Conservation (phyloP, 2,113 vertebrate species). For the Perca schrenkii region DNA sequence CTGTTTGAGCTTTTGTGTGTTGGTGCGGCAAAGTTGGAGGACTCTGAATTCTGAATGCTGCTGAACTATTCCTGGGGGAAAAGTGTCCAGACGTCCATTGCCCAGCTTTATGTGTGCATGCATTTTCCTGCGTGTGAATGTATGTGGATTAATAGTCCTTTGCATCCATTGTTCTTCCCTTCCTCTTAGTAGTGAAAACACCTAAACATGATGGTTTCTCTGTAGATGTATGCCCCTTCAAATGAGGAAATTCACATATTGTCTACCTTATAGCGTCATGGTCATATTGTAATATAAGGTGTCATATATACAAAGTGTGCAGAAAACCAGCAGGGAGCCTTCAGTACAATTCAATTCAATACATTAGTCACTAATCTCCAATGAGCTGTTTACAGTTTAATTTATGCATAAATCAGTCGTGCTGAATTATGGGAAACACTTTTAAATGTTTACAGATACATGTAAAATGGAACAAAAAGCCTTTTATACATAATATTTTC, state of each 20-base stretch:
- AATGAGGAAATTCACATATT: slow-evolving; percentile 13
- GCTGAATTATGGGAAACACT: slow-evolving; percentile 67
- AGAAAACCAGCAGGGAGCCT: slow-evolving; percentile 45
- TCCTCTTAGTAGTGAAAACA: neutral
- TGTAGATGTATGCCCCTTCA: neutral
- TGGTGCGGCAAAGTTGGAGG: slow-evolving; percentile 21
- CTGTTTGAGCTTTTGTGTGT: slow-evolving; percentile 46
- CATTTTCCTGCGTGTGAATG: neutral
- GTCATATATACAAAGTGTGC: slow-evolving; percentile 57
- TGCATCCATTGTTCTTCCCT: neutral
- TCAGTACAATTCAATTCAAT: slow-evolving; percentile 58
- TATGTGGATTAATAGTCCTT: slow-evolving; percentile 10
- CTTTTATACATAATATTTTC: slow-evolving; percentile 64
- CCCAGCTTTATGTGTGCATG: slow-evolving; percentile 26
- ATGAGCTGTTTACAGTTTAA: slow-evolving; percentile 74
- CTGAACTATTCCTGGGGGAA: slow-evolving; percentile 40
- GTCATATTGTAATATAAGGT: slow-evolving; percentile 41
- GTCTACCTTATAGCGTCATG: slow-evolving; percentile 43
- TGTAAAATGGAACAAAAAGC: slow-evolving; percentile 64
- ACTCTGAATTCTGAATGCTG: slow-evolving; percentile 41
- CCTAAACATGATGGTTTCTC: slow-evolving; percentile 20
- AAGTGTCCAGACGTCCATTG: slow-evolving; percentile 28
- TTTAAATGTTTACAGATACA: slow-evolving; percentile 73
- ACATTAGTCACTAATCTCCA: slow-evolving; percentile 72
- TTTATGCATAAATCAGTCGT: slow-evolving; percentile 70